Evolutionary conservation across 2,888 invertebrate genomes (phyloP).

Genomic region (Lasioglossum calceatum): DNA sequence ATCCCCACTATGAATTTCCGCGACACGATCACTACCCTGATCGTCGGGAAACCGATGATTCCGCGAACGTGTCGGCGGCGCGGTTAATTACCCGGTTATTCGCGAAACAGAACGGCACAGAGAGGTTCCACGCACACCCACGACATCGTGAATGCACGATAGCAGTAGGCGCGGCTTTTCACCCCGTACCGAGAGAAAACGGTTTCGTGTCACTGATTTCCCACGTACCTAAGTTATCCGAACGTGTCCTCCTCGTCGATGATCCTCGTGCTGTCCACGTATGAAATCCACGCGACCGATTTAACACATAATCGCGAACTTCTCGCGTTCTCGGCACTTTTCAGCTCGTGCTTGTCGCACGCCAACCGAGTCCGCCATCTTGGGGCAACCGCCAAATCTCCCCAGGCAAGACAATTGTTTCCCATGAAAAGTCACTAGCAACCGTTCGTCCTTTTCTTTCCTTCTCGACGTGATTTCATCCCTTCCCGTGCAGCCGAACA

Average conservation of each 20-base stretch:
- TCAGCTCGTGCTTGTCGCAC: constrained; percentile 81
- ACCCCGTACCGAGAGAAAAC: constrained; percentile 60
- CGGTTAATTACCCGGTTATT: not conserved
- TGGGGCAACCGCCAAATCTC: constrained; percentile 82
- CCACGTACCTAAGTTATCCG: constrained; percentile 64
- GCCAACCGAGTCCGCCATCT: constrained; percentile 84
- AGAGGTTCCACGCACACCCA: constrained; percentile 42
- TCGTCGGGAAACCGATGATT: not conserved
- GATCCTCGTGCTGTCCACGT: constrained; percentile 61
- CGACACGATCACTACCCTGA: not conserved
- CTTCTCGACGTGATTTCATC: not conserved
- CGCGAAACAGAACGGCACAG: constrained; percentile 14
- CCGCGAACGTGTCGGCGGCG: not conserved
- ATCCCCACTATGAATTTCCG: constrained; percentile 30
- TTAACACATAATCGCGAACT: constrained; percentile 80
- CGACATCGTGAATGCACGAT: constrained; percentile 41
- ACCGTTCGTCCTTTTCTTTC: not conserved
- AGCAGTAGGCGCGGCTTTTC: constrained; percentile 71
- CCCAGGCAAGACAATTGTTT: constrained; percentile 72
- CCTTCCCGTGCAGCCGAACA: not conserved
- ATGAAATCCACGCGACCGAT: constrained; percentile 66
- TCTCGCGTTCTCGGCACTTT: constrained; percentile 79
- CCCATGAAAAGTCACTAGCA: constrained; percentile 71
- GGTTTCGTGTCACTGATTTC: constrained; percentile 55
- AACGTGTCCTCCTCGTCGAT: constrained; percentile 52